Percentiles rank a stretch among this genome's conserved stretches.
Conservation (phyloP, 1,140 invertebrate species). For the Cydia strobilella region DNA sequence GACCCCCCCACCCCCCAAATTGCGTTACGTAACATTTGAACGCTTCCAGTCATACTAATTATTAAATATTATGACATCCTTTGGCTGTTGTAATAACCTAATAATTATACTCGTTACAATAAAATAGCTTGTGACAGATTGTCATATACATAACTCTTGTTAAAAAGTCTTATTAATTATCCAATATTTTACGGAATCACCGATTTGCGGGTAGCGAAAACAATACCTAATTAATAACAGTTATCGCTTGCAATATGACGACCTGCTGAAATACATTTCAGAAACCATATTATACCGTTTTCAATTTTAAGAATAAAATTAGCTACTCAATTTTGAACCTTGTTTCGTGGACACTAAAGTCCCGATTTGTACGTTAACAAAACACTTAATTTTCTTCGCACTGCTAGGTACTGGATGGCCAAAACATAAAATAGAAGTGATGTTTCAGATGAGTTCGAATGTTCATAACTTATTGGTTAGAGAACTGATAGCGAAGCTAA, state of each 20-base stretch:
- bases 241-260: slow-evolving; percentile 16
- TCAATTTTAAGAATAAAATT: neutral
- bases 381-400: neutral
- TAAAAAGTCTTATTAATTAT: slow-evolving; percentile 1
- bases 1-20: too few species aligned
- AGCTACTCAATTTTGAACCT: neutral
- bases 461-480: neutral
- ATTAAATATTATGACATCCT: neutral
- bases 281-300: neutral
- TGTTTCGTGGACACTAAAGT: neutral
- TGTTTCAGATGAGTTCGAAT: neutral
- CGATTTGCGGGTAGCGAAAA: neutral
- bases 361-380: neutral
- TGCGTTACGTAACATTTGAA: too few species aligned
- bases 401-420: neutral
- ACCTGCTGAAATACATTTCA: neutral
- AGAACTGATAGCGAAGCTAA: neutral
- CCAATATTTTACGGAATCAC: neutral
- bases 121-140: neutral
- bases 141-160: neutral
- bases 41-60: too few species aligned
- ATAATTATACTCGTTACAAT: neutral
- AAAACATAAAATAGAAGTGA: neutral
- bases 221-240: slow-evolving; percentile 2
- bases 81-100: neutral